phyloP scores from a whole-genome alignment of 2,797 vertebrate genomes.

The Bradypodion pumilum region DNA sequence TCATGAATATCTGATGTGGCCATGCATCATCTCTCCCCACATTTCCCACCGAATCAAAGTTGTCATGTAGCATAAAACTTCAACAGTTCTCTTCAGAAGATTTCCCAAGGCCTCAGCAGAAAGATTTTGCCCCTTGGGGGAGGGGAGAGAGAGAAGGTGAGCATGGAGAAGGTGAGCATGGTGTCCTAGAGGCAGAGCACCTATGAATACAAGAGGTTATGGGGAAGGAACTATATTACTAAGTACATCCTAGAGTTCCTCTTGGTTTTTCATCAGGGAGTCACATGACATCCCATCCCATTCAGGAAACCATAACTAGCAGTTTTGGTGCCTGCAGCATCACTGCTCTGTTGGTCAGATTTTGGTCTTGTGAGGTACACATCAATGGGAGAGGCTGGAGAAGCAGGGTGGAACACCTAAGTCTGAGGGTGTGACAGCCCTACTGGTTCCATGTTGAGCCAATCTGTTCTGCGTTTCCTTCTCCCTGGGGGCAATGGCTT shows the following conservation, averaged over 20 bases:
- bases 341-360: too few species aligned
- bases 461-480: too few species aligned
- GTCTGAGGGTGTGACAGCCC: too few species aligned
- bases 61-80: not conserved
- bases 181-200: too few species aligned
- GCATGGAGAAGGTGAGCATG: not conserved
- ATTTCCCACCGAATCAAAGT: not conserved
- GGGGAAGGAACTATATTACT: not conserved
- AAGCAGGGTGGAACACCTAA: too few species aligned
- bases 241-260: not conserved
- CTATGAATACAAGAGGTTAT: not conserved
- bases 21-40: not conserved
- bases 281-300: not conserved
- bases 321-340: too few species aligned
- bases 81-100: not conserved
- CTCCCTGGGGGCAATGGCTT: too few species aligned
- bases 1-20: not conserved
- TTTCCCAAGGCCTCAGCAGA: not conserved
- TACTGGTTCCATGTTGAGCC: too few species aligned
- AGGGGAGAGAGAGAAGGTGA: not conserved
- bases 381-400: too few species aligned
- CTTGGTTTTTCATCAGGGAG: not conserved
- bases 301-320: too few species aligned
- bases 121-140: not conserved
- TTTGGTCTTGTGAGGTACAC: too few species aligned